These are phyloP conservation scores for Garra rufa DNA, from an alignment of 2,113 vertebrate genomes.

Conservation along the genomic window DNA sequence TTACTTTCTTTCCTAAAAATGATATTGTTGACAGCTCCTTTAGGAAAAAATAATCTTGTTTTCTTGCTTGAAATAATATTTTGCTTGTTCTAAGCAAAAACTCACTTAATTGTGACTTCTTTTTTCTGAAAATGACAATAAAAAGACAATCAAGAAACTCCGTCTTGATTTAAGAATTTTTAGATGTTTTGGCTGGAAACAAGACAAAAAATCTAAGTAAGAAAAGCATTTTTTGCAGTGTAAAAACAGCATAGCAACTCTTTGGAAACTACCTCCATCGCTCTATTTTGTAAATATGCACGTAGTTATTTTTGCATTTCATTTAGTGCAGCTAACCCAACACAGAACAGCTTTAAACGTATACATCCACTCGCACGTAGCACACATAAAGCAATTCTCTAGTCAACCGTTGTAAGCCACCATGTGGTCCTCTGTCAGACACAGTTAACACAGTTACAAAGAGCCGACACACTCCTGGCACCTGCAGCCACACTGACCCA, in stretches of 20 bases:
- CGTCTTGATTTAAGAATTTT: too few relatives aligned
- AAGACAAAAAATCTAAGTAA: too few relatives aligned
- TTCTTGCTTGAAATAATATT: too few relatives aligned
- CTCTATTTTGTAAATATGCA: neutral
- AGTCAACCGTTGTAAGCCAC: constrained; percentile 9
- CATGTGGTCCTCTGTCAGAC: constrained; percentile 39
- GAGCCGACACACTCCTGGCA: constrained; percentile 35
- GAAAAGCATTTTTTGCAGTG: too few relatives aligned
- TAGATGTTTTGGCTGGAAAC: too few relatives aligned
- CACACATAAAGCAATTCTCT: neutral
- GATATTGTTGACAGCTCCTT: too few relatives aligned
- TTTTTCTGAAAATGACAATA: too few relatives aligned
- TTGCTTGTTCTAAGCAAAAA: too few relatives aligned
- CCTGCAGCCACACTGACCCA: constrained; percentile 38
- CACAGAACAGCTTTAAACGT: neutral
- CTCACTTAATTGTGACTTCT: too few relatives aligned
- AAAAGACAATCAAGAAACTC: too few relatives aligned
- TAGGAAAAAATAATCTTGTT: too few relatives aligned
- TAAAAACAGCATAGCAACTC: neutral
- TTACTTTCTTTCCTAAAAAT: too few relatives aligned
- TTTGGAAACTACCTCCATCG: neutral
- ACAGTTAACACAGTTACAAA: constrained; percentile 50
- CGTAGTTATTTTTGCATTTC: neutral
- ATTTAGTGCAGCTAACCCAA: neutral
- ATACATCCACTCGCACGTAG: neutral